A percentile compares a stretch with the other conserved stretches of the same genome.
These are phyloP conservation scores for Meleagris gallopavo DNA, from an alignment of 2,113 vertebrate species.

Conservation along the genomic window DNA sequence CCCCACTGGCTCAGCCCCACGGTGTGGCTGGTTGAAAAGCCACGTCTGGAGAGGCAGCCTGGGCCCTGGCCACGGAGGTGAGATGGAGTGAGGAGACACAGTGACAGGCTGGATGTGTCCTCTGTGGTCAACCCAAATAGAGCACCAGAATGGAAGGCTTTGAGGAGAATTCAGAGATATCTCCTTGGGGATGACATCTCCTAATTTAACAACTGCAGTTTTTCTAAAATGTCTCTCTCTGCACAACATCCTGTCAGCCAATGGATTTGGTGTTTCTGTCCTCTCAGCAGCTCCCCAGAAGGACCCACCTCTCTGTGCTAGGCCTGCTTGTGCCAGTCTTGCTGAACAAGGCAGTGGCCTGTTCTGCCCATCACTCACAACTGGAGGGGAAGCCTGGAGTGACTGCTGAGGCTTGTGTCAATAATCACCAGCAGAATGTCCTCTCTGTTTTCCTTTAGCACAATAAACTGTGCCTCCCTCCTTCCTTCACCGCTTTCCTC, in stretches of 20 bases:
- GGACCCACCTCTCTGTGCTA: neutral
- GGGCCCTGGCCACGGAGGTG: neutral
- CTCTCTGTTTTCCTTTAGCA: constrained; percentile 61
- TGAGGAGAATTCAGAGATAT: neutral
- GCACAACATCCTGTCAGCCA: neutral
- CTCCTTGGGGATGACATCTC: neutral
- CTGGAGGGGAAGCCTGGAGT: neutral
- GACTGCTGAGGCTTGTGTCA: constrained; percentile 59
- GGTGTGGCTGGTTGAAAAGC: neutral
- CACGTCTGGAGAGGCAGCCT: neutral
- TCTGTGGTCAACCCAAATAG: neutral
- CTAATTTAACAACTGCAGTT: neutral
- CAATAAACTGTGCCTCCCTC: constrained; percentile 61
- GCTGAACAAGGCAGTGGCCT: neutral
- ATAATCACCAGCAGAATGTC: constrained; percentile 64
- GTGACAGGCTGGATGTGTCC: neutral
- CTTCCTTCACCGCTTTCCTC: constrained; percentile 44
- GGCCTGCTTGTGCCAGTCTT: neutral
- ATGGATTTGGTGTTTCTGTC: neutral
- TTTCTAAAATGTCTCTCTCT: neutral
- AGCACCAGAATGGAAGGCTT: neutral
- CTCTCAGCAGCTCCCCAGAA: neutral
- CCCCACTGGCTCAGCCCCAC: neutral
- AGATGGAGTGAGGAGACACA: neutral
- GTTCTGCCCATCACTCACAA: constrained; percentile 5